phyloP scores from a whole-genome alignment of 2,797 vertebrate species.

The Chiloscyllium punctatum region DNA sequence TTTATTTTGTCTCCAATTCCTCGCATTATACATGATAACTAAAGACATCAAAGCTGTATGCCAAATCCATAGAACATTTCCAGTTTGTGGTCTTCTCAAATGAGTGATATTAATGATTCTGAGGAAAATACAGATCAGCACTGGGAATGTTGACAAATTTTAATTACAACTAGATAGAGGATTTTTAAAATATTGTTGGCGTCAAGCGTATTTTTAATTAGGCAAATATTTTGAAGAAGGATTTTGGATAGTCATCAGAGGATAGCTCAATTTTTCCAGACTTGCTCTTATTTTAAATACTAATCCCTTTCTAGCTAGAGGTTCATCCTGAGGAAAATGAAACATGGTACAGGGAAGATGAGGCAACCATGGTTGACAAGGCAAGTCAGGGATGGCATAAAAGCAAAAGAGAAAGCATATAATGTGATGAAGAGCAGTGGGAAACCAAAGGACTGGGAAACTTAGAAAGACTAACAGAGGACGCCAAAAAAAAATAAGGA shows the following conservation, averaged over 20 bases:
- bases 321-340: too few relatives aligned
- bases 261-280: background rate
- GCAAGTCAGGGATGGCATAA: too few relatives aligned
- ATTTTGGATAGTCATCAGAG: background rate
- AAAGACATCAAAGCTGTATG: constrained; percentile 48
- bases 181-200: background rate
- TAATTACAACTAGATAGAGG: background rate
- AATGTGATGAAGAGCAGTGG: too few relatives aligned
- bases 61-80: constrained; percentile 46
- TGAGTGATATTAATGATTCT: background rate
- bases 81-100: background rate
- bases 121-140: background rate
- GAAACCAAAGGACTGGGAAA: too few relatives aligned
- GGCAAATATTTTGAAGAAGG: background rate
- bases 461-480: too few relatives aligned
- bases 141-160: background rate
- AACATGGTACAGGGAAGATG: too few relatives aligned
- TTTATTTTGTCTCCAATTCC: constrained; percentile 43
- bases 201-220: background rate
- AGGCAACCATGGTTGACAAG: too few relatives aligned
- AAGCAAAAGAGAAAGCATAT: too few relatives aligned
- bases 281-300: background rate
- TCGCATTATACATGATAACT: constrained; percentile 34
- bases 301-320: background rate
- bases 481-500: too few relatives aligned